Evolutionary conservation across 2,113 vertebrate species (phyloP).

Genomic region (Sclerurus mexicanus): DNA sequence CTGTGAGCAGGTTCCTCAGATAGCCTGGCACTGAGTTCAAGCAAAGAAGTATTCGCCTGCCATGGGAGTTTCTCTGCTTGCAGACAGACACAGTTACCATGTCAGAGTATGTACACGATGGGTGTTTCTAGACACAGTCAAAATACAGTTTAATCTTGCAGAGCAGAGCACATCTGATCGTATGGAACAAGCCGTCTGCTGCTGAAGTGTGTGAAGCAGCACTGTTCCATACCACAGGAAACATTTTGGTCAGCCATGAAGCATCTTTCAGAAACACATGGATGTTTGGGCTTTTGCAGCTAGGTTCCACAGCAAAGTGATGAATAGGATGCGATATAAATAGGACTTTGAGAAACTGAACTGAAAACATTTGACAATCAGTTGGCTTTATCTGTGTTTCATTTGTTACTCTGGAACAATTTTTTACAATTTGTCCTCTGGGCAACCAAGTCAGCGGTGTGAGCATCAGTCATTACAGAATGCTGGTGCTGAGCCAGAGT

Average conservation of each 20-base stretch:
- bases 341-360: neutral
- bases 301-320: neutral
- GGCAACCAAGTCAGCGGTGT: fast-evolving
- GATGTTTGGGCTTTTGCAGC: neutral
- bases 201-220: fast-evolving
- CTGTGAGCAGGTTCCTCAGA: neutral
- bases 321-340: neutral
- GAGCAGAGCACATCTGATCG: neutral
- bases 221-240: neutral
- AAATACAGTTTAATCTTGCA: neutral
- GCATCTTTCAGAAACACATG: fast-evolving
- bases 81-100: neutral
- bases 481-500: neutral
- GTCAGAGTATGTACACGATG: neutral
- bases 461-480: neutral
- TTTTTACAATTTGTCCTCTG: neutral
- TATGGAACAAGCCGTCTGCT: neutral
- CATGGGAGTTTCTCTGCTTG: neutral
- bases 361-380: neutral
- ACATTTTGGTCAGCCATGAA: neutral
- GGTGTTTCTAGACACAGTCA: neutral
- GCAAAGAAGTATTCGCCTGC: too few species aligned
- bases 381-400: neutral
- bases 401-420: neutral
- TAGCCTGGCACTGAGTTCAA: fast-evolving